Evolutionary conservation across 2,888 invertebrate genomes (phyloP).

Genomic region (Palloptera scutellata): DNA sequence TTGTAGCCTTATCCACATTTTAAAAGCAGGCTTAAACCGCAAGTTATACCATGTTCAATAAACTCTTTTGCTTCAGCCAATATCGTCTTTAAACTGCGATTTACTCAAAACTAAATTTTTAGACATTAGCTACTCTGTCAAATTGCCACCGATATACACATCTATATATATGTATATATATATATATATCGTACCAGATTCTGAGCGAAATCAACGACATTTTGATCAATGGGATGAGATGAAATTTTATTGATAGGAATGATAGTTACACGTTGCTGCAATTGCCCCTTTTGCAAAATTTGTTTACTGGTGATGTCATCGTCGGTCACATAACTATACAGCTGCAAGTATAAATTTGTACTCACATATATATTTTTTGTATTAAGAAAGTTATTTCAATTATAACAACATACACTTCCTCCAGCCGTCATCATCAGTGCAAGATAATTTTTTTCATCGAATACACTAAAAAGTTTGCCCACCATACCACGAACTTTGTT

Average conservation of each 20-base stretch:
- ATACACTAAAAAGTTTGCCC: constrained; percentile 79
- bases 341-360: constrained; percentile 66
- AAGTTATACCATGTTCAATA: too few species aligned
- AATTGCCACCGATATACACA: too few species aligned
- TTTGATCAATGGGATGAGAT: constrained; percentile 69
- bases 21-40: too few species aligned
- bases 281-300: constrained; percentile 81
- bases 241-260: constrained; percentile 91
- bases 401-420: constrained; percentile 71
- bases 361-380: neutral
- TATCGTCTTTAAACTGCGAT: too few species aligned
- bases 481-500: constrained; percentile 78
- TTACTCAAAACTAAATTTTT: too few species aligned
- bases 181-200: constrained; percentile 66
- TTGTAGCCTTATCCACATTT: too few species aligned
- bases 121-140: too few species aligned
- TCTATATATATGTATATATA: too few species aligned
- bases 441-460: constrained; percentile 73
- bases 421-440: constrained; percentile 90
- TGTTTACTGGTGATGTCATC: constrained; percentile 84
- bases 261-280: constrained; percentile 83
- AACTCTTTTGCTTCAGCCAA: too few species aligned
- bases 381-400: neutral
- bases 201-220: constrained; percentile 73
- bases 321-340: constrained; percentile 91